A percentile compares a stretch with the other conserved stretches of the same genome.
Conservation (phyloP, 2,113 vertebrate genomes). For the Atlantisia rogersi region DNA sequence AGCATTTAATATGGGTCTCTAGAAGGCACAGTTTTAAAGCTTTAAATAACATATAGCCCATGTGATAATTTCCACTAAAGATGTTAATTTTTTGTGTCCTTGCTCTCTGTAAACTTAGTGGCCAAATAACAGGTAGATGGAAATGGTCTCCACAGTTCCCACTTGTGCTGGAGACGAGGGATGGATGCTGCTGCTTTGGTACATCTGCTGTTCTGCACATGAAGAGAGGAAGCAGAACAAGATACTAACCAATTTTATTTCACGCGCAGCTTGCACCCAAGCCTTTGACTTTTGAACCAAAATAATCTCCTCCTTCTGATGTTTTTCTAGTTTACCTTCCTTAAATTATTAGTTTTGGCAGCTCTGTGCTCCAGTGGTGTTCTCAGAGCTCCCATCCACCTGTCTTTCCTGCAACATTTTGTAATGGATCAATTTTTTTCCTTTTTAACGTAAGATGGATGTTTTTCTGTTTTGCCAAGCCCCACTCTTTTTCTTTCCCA, state of each 20-base stretch:
- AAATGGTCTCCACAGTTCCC: not conserved
- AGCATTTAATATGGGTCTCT: not conserved
- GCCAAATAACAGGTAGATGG: no score
- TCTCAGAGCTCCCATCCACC: not conserved
- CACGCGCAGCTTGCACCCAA: not conserved
- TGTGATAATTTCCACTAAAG: not conserved
- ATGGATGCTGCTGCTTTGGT: not conserved
- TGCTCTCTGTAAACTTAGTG: not conserved
- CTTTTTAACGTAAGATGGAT: not conserved
- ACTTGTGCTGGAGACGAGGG: not conserved
- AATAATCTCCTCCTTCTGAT: not conserved
- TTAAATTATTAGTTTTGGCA: not conserved
- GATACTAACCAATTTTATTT: not conserved
- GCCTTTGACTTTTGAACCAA: not conserved
- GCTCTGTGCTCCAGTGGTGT: not conserved
- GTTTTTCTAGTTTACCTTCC: not conserved
- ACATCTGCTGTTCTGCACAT: accelerated
- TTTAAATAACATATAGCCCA: not conserved
- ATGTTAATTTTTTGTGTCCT: not conserved
- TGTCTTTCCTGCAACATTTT: not conserved
- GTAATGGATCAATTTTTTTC: not conserved
- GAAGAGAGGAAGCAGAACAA: not conserved
- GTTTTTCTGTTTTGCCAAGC: not conserved
- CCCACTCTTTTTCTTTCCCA: not conserved
- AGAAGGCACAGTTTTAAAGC: not conserved